Evolutionary conservation across 2,113 vertebrate species (phyloP).

Genomic region (Pangasianodon gigas): DNA sequence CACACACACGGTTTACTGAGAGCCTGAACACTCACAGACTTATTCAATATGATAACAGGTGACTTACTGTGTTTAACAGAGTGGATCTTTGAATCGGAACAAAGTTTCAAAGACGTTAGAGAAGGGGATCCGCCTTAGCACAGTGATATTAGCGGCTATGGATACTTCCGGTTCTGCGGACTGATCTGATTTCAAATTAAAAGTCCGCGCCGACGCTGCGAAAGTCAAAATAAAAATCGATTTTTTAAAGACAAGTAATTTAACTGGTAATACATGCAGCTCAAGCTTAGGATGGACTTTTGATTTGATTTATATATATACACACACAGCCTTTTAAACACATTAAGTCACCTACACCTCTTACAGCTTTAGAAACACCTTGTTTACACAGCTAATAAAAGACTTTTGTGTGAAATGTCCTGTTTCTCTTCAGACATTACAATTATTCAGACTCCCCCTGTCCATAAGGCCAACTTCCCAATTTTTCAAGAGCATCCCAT

Average conservation of each 20-base stretch:
- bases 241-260: neutral
- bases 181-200: constrained; percentile 32
- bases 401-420: neutral
- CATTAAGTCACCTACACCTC: neutral
- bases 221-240: neutral
- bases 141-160: constrained; percentile 3
- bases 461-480: neutral
- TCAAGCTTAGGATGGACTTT: neutral
- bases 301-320: neutral
- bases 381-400: neutral
- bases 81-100: constrained; percentile 10
- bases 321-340: neutral
- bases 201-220: neutral
- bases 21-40: neutral
- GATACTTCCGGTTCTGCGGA: constrained; percentile 19
- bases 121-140: constrained; percentile 69
- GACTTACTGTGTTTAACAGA: constrained; percentile 29
- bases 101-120: constrained; percentile 63
- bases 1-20: too few species aligned
- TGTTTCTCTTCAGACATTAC: neutral
- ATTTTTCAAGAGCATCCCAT: neutral
- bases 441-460: too few species aligned
- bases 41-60: neutral
- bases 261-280: neutral
- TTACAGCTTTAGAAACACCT: neutral